Evolutionary conservation across 2,888 invertebrate species (phyloP).

Genomic region (Quadroppia sp.): DNA sequence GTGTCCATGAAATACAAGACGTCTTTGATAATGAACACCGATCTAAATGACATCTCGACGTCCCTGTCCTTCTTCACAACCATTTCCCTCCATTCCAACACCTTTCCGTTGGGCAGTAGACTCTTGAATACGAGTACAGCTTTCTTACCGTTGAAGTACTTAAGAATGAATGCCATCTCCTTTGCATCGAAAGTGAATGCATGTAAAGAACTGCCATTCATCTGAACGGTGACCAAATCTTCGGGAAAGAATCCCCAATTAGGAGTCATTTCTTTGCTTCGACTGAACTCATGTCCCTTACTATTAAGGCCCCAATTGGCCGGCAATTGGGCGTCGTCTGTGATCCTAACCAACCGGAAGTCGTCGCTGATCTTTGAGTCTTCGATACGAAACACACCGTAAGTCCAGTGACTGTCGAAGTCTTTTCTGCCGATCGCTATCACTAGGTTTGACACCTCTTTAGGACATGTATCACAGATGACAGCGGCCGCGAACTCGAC

Average conservation of each 20-base stretch:
- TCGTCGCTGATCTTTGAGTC: too few relatives aligned
- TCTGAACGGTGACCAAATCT: background rate
- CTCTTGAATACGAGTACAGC: background rate
- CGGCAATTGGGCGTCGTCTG: background rate
- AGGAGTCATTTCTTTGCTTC: background rate
- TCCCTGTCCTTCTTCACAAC: background rate
- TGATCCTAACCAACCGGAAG: background rate
- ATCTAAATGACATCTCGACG: background rate
- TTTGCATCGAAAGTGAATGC: background rate
- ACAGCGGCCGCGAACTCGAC: background rate
- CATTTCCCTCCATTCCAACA: background rate
- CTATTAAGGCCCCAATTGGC: background rate
- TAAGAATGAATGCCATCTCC: background rate
- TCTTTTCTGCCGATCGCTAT: slow-evolving; percentile 5
- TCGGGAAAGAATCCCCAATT: background rate
- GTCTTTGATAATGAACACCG: background rate
- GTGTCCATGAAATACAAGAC: background rate
- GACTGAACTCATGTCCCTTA: too few relatives aligned
- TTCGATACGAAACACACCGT: background rate
- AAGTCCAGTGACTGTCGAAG: background rate
- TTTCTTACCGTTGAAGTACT: background rate
- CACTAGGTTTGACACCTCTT: background rate
- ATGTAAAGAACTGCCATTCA: background rate
- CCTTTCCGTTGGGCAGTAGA: background rate
- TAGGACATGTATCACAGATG: background rate